Base-by-base conservation (phyloP, 1,140 invertebrate genomes). In the Muscidifurax raptorellus region DNA sequence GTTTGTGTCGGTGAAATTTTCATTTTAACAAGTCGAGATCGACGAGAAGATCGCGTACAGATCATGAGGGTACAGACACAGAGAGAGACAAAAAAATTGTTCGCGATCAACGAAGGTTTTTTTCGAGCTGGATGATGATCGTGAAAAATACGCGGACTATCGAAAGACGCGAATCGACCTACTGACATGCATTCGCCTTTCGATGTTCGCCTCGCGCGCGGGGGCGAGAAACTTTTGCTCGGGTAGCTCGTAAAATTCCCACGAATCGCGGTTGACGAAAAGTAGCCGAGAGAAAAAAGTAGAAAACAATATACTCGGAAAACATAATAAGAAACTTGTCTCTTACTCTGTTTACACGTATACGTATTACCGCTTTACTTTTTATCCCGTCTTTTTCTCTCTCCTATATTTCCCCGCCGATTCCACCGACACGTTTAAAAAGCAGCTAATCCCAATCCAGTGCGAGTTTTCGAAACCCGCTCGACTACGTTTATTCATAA, bases 131-230 rank as follows among this genome's bases (percentile, higher is more conserved):
- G 15, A n/a, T 2, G 59, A 80, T 80, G 64, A 80, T 80, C 32
- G 22, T 40, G 66, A 75, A 82, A 82, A 75, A 82, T 71, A 80
- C 7, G 36, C 28, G n/a, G 79, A 67, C 64, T 74, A 81, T 81
- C 44, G 44, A 81, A 81, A 81, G 67, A 64, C 52, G 64, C 72
- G 72, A 66, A 76, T 76, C 81, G 81, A 82, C 81, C 81, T 82
- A 82, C 81, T 82, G 81, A 82, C 81, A 82, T 76, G 81, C 72
- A 82, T 82, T 82, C 81, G 80, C 27, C 76, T 80, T n/a, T 12
- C 75, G 44, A 52, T 77, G 25, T 67, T 80, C 59, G 32, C 32
- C 25, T 79, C 64, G 66, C 9, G 64, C 32, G 27, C 76, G 18
- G 5, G 72, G 7, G 74, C 10, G 10, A 44, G 64, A 80, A 80